A percentile compares a stretch with the other conserved stretches of the same genome.
These are phyloP conservation scores for Muntiacus muntjak DNA, from an alignment of 2,113 vertebrate genomes.

Conservation along the genomic window DNA sequence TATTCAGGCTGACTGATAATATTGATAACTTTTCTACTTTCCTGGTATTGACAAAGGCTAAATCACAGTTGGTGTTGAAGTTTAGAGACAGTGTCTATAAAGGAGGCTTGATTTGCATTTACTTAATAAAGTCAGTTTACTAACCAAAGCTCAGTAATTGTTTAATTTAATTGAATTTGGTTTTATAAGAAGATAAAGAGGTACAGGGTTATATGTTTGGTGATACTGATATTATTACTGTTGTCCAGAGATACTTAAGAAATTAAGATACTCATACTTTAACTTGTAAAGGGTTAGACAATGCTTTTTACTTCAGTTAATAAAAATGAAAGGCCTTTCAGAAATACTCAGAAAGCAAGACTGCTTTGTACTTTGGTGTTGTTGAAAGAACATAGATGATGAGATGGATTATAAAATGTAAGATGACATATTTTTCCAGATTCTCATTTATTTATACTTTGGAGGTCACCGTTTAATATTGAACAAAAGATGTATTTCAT, in stretches of 20 bases:
- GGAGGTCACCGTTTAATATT: conserved; percentile 68
- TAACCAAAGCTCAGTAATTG: neutral
- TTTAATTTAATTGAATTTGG: neutral
- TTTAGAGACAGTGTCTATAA: neutral
- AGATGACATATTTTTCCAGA: conserved; percentile 48
- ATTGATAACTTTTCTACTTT: neutral
- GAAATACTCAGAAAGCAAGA: conserved; percentile 31
- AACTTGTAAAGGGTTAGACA: neutral
- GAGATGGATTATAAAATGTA: neutral
- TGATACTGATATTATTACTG: neutral
- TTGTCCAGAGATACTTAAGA: neutral
- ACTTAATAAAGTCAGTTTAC: neutral
- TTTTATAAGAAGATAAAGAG: neutral
- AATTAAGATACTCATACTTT: neutral
- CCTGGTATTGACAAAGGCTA: neutral
- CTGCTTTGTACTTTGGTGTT: neutral
- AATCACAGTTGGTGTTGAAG: neutral
- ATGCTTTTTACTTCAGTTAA: conserved; percentile 40
- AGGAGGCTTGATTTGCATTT: neutral
- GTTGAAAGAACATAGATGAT: conserved; percentile 5
- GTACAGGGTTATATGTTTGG: neutral
- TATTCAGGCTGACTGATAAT: neutral
- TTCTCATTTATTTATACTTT: conserved; percentile 60
- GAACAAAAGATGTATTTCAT: conserved; percentile 63
- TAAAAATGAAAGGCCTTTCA: conserved; percentile 29